Percentiles rank a stretch among this genome's conserved stretches.
These are phyloP conservation scores for Sebastes iracundus DNA, from an alignment of 2,797 vertebrate genomes.

Conservation along the genomic window DNA sequence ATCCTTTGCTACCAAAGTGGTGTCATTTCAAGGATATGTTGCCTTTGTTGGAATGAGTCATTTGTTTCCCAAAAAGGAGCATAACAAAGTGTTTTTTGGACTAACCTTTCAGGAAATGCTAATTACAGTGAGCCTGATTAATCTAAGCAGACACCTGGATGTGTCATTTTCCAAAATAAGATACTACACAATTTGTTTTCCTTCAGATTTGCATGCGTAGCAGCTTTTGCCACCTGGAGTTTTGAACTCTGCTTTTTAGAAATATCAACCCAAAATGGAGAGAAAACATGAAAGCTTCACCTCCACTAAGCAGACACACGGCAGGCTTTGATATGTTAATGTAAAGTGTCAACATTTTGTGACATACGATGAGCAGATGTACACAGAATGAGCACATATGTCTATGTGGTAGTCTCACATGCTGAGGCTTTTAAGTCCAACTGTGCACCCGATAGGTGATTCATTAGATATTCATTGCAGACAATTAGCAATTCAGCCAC, in stretches of 20 bases:
- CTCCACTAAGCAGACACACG: neutral
- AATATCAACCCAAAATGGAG: conserved; percentile 5
- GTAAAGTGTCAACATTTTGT: neutral
- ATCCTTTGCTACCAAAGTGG: neutral
- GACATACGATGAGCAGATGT: conserved; percentile 13
- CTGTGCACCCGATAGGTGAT: neutral
- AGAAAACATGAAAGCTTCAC: conserved; percentile 2
- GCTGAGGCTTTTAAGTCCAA: neutral
- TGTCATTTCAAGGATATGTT: conserved; percentile 34
- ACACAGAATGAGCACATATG: neutral
- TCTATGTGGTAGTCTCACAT: neutral
- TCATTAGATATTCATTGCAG: neutral
- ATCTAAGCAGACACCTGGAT: conserved; percentile 1
- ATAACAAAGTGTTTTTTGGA: conserved; percentile 33
- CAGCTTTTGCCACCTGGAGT: neutral
- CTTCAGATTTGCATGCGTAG: conserved; percentile 4
- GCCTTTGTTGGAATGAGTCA: conserved; percentile 23
- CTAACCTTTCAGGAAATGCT: conserved; percentile 33
- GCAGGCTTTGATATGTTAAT: conserved; percentile 7
- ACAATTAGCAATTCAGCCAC: neutral
- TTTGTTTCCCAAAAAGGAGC: conserved; percentile 37
- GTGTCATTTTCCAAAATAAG: conserved; percentile 13
- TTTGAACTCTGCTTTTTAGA: conserved; percentile 3
- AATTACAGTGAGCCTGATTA: conserved; percentile 22
- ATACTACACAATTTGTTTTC: neutral